Percentiles rank a stretch among this genome's conserved stretches.
Conservation (phyloP, 1,140 invertebrate genomes). For the Papilio helenus region DNA sequence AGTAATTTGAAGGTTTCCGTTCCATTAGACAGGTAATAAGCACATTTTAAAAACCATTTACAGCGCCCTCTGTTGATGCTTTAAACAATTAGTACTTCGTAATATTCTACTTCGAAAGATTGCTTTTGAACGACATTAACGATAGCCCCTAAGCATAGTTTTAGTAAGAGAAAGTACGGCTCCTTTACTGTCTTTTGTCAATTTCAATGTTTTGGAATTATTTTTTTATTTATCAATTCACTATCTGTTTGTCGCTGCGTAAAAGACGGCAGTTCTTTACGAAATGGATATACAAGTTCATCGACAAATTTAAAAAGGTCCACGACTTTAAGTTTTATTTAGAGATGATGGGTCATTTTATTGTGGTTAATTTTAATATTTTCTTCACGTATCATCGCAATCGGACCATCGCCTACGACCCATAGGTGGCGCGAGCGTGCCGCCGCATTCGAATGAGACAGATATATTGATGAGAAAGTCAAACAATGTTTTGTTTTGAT, state of each 20-base stretch:
- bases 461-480: constrained; percentile 54
- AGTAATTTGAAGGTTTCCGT: too few species aligned
- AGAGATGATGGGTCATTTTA: background rate
- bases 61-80: too few species aligned
- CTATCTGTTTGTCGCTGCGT: constrained; percentile 18
- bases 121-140: too few species aligned
- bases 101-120: too few species aligned
- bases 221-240: constrained; percentile 1
- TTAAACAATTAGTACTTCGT: too few species aligned
- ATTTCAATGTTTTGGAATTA: background rate
- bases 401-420: constrained; percentile 56
- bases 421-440: constrained; percentile 52
- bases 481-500: constrained; percentile 54
- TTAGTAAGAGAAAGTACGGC: too few species aligned
- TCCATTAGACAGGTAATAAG: too few species aligned
- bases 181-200: too few species aligned
- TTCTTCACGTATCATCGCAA: constrained; percentile 52
- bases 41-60: too few species aligned
- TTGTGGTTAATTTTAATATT: constrained; percentile 41
- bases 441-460: constrained; percentile 50
- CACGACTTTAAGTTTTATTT: background rate
- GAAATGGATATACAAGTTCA: constrained; percentile 28
- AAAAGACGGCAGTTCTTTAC: constrained; percentile 36
- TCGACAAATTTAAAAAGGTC: constrained; percentile 19
- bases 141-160: too few species aligned